phyloP scores from a whole-genome alignment of 2,113 vertebrate genomes.

The Motacilla alba region DNA sequence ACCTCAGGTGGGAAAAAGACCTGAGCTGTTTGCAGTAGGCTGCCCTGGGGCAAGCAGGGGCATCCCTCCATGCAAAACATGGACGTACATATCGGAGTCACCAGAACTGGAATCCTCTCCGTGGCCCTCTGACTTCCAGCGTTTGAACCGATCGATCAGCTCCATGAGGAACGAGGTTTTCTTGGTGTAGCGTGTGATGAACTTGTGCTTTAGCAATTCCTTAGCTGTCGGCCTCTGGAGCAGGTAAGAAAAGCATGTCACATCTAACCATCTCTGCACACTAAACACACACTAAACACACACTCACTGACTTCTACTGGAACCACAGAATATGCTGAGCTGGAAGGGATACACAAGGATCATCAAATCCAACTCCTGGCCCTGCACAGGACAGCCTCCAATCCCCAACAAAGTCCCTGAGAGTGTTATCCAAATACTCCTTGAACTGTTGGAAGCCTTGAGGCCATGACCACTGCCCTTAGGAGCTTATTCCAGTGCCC shows the following conservation, averaged over 20 bases:
- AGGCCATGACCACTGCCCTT: not conserved
- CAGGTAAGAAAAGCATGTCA: not conserved
- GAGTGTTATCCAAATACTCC: not conserved
- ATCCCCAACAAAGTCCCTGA: not conserved
- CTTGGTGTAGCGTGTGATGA: slow-evolving; percentile 91
- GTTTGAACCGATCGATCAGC: slow-evolving; percentile 92
- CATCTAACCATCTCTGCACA: not conserved
- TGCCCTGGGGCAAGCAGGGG: fast-evolving
- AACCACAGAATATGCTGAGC: not conserved
- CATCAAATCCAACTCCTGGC: not conserved
- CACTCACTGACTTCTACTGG: not conserved
- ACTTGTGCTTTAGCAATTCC: slow-evolving; percentile 97
- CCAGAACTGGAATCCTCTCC: slow-evolving; percentile 95
- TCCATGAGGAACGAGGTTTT: slow-evolving; percentile 97
- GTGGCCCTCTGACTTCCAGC: slow-evolving; percentile 95
- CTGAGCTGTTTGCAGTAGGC: not conserved
- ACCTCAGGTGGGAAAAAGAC: not conserved
- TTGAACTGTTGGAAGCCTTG: not conserved
- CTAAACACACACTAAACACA: not conserved
- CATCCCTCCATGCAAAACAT: fast-evolving
- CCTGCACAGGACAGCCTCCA: not conserved
- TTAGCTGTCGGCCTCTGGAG: slow-evolving; percentile 90
- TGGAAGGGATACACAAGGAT: not conserved
- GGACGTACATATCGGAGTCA: slow-evolving; percentile 89
- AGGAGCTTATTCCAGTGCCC: not conserved